phyloP scores from a whole-genome alignment of 2,113 vertebrate species.

The Callorhinus ursinus region DNA sequence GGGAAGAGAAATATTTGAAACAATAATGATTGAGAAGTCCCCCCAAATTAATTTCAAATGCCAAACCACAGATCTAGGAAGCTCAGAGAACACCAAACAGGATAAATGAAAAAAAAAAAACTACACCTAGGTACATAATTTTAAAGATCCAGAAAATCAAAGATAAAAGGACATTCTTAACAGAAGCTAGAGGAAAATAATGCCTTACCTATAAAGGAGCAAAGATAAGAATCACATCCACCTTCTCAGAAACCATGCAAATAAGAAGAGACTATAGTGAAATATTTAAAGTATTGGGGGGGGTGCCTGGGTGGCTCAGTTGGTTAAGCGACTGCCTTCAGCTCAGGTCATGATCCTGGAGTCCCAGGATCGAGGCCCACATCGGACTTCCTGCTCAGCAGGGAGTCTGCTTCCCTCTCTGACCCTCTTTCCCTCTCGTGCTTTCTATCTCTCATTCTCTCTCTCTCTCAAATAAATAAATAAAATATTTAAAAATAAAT shows the following conservation, averaged over 20 bases:
- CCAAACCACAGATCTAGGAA: neutral
- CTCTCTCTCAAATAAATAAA: too few species aligned
- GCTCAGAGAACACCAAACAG: neutral
- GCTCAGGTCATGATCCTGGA: too few species aligned
- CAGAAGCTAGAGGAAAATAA: neutral
- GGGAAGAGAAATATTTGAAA: neutral
- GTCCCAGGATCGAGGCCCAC: too few species aligned
- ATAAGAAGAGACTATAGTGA: neutral
- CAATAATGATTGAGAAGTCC: neutral
- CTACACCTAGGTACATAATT: neutral
- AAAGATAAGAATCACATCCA: neutral
- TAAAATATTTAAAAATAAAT: too few species aligned
- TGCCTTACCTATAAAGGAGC: neutral
- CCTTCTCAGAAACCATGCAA: neutral
- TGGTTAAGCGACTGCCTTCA: too few species aligned
- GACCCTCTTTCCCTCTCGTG: too few species aligned
- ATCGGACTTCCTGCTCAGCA: too few species aligned
- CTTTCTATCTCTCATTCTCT: too few species aligned
- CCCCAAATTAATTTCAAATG: neutral
- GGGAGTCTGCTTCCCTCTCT: too few species aligned
- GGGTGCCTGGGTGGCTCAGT: too few species aligned
- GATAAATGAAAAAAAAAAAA: neutral
- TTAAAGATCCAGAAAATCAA: neutral
- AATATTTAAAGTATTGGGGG: neutral
- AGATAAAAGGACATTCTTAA: neutral